phyloP scores from a whole-genome alignment of 2,888 invertebrate species.

The Aproaerema taeniolella region DNA sequence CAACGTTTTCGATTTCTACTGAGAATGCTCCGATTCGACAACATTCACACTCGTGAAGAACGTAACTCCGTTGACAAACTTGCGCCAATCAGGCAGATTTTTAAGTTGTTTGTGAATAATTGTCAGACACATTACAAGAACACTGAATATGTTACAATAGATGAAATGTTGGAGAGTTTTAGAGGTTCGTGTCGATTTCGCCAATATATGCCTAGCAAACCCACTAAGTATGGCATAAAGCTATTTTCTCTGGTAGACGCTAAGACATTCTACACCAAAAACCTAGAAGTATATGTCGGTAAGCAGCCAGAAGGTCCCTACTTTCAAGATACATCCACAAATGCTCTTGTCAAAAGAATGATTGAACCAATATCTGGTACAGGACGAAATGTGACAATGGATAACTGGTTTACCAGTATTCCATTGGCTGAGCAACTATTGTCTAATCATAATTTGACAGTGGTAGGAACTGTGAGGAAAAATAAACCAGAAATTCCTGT shows the following conservation, averaged over 20 bases:
- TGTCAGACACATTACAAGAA: conserved; percentile 8
- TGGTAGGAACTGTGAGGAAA: no score
- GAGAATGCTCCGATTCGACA: neutral
- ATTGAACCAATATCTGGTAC: no score
- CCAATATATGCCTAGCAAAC: conserved; percentile 17
- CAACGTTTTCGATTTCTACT: neutral
- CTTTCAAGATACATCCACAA: no score
- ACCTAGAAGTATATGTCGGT: conserved; percentile 20
- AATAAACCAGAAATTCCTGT: no score
- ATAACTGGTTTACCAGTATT: no score
- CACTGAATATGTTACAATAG: conserved; percentile 13
- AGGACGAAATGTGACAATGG: no score
- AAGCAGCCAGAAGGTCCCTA: conserved; percentile 15
- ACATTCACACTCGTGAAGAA: neutral
- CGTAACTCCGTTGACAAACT: neutral
- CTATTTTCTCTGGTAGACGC: conserved; percentile 17
- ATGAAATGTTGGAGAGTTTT: conserved; percentile 17
- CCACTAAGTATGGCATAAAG: conserved; percentile 20
- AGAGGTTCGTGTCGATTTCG: conserved; percentile 15
- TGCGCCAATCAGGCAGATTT: neutral
- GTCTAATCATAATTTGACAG: no score
- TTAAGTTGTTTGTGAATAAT: neutral
- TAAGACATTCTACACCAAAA: conserved; percentile 15
- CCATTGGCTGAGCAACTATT: no score
- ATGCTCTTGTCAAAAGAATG: no score